Evolutionary conservation across 1,140 invertebrate species (phyloP).

Genomic region (Rhizoglyphus robini): DNA sequence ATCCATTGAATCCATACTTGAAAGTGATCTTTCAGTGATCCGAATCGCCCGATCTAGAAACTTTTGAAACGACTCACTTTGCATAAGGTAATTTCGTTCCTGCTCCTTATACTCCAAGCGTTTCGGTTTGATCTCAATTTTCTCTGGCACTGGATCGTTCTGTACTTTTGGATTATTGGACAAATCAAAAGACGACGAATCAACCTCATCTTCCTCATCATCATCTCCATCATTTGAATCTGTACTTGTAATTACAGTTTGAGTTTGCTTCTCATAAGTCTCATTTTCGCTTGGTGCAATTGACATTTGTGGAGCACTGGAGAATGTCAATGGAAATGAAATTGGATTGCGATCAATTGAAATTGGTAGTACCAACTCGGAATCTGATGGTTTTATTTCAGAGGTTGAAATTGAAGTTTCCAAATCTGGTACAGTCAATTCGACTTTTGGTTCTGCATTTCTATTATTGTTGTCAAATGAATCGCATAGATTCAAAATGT

Average conservation of each 20-base stretch:
- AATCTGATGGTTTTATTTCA: neutral
- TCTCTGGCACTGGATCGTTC: too few species aligned
- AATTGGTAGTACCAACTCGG: neutral
- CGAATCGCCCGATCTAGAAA: constrained; percentile 74
- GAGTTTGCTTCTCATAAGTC: constrained; percentile 83
- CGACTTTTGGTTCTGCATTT: too few species aligned
- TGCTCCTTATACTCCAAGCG: constrained; percentile 87
- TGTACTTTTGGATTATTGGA: too few species aligned
- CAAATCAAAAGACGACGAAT: too few species aligned
- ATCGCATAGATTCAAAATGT: neutral
- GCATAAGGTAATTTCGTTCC: constrained; percentile 86
- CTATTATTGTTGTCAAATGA: neutral
- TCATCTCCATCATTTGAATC: neutral
- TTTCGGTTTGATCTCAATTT: too few species aligned
- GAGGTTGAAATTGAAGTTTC: too few species aligned
- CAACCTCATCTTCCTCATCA: too few species aligned
- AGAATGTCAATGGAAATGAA: constrained; percentile 40
- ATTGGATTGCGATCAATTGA: neutral
- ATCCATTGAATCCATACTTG: constrained; percentile 60
- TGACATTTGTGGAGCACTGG: constrained; percentile 81
- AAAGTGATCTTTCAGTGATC: constrained; percentile 76
- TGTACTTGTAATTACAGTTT: constrained; percentile 46
- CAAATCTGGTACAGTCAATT: too few species aligned
- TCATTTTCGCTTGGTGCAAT: constrained; percentile 88
- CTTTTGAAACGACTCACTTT: constrained; percentile 81